Evolutionary conservation across 2,113 vertebrate genomes (phyloP).

Genomic region (Malurus elegans): DNA sequence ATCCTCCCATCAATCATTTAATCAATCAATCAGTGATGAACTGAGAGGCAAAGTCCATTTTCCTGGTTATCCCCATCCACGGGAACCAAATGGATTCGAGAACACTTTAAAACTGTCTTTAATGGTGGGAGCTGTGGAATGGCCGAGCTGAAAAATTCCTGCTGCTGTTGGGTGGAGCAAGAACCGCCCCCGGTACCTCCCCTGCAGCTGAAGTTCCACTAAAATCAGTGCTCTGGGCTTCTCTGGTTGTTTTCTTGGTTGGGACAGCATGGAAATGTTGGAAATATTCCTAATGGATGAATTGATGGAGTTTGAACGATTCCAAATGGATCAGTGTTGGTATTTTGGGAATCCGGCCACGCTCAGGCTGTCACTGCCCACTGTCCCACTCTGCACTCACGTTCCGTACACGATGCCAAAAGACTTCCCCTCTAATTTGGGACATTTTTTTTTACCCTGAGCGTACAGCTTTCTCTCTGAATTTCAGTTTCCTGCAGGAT

Average conservation of each 20-base stretch:
- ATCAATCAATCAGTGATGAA: neutral
- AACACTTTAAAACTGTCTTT: neutral
- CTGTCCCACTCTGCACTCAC: too few species aligned
- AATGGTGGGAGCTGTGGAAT: neutral
- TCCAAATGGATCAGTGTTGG: neutral
- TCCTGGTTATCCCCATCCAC: neutral
- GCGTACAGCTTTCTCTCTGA: neutral
- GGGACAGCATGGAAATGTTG: neutral
- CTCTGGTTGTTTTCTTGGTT: neutral
- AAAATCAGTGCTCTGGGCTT: neutral
- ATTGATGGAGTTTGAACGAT: neutral
- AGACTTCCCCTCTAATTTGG: neutral
- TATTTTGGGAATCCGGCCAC: neutral
- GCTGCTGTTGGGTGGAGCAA: neutral
- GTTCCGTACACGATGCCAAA: neutral
- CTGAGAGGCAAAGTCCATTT: neutral
- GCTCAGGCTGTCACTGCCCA: neutral
- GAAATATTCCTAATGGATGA: neutral
- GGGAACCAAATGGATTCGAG: neutral
- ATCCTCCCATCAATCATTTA: neutral
- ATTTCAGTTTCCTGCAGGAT: neutral
- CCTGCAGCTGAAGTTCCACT: neutral
- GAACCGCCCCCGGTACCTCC: neutral
- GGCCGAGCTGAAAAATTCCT: neutral
- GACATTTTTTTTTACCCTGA: neutral